Evolutionary conservation across 2,888 invertebrate genomes (phyloP).

Genomic region (Gortyna flavago): DNA sequence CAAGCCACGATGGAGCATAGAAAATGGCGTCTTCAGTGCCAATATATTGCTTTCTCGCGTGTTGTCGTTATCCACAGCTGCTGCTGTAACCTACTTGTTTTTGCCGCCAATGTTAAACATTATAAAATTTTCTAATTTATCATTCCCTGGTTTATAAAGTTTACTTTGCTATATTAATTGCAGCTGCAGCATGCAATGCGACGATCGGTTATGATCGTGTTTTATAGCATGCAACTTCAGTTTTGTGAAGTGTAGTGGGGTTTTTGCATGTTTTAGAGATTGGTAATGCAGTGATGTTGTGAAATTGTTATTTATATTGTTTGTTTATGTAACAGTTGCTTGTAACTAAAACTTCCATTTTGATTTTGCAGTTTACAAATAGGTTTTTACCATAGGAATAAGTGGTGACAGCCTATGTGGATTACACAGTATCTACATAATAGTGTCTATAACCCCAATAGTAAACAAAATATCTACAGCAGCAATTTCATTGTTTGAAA

Average conservation of each 20-base stretch:
- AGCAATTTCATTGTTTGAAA: neutral
- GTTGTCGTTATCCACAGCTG: constrained; percentile 88
- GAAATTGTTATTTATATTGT: constrained; percentile 16
- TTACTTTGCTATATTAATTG: constrained; percentile 68
- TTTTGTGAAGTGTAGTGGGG: constrained; percentile 40
- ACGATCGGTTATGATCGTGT: constrained; percentile 63
- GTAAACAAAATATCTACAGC: constrained; percentile 3
- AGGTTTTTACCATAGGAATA: neutral
- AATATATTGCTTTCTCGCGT: constrained; percentile 89
- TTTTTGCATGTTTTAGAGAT: constrained; percentile 43
- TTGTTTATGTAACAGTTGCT: constrained; percentile 10
- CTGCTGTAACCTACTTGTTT: constrained; percentile 82
- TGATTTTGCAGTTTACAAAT: neutral
- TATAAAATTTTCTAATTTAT: constrained; percentile 82
- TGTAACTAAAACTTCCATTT: constrained; percentile 1
- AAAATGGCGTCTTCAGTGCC: constrained; percentile 86
- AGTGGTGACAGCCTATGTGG: neutral
- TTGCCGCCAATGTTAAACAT: constrained; percentile 81
- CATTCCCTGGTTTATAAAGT: constrained; percentile 75
- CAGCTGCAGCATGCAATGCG: constrained; percentile 71
- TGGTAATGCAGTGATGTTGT: constrained; percentile 24
- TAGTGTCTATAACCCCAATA: neutral
- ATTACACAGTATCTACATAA: neutral
- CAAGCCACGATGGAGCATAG: constrained; percentile 73
- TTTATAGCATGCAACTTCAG: constrained; percentile 58